These are phyloP conservation scores for Pica pica DNA, from an alignment of 2,113 vertebrate species.

Conservation along the genomic window DNA sequence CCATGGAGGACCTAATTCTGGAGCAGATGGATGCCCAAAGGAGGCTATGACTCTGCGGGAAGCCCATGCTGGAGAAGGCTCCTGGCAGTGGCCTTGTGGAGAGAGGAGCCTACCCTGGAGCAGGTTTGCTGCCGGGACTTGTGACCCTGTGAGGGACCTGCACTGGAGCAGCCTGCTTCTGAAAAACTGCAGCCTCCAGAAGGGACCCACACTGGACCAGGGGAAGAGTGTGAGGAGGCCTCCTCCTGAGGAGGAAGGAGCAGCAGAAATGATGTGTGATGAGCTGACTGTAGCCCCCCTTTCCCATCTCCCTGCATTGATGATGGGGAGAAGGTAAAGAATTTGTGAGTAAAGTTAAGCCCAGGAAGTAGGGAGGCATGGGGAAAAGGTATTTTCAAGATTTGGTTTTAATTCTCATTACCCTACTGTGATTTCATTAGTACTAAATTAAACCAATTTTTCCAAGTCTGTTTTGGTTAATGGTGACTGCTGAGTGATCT, in stretches of 20 bases:
- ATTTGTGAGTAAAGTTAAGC: neutral
- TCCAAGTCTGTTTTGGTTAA: neutral
- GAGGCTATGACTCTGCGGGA: fast-evolving
- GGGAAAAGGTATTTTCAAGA: neutral
- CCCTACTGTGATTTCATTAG: neutral
- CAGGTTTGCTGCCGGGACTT: neutral
- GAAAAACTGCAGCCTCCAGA: neutral
- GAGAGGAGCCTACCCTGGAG: neutral
- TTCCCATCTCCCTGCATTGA: neutral
- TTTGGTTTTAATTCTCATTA: neutral
- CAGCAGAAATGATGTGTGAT: neutral
- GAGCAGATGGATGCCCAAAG: neutral
- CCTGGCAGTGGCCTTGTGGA: neutral
- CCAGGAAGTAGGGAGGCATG: neutral
- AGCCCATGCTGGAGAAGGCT: fast-evolving
- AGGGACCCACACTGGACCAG: neutral
- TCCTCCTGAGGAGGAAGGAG: neutral
- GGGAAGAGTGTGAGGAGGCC: neutral
- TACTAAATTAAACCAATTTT: neutral
- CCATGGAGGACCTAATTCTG: neutral
- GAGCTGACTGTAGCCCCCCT: fast-evolving
- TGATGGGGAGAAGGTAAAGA: neutral
- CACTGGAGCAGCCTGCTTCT: neutral
- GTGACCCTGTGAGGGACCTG: neutral
- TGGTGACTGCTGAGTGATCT: neutral